These are phyloP conservation scores for Epinephelus coioides DNA, from an alignment of 2,797 vertebrate genomes.

Conservation along the genomic window DNA sequence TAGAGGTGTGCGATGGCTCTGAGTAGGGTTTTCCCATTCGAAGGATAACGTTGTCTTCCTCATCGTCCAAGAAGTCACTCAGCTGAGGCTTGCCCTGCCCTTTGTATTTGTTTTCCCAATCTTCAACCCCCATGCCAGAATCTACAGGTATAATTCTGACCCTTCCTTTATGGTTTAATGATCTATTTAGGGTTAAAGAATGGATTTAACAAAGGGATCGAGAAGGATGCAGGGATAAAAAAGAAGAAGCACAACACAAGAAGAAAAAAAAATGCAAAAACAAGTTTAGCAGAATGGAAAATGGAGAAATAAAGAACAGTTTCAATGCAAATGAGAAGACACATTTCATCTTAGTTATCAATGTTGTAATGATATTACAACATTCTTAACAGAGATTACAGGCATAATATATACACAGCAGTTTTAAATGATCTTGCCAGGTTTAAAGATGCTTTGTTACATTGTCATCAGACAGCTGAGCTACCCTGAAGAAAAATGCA, in stretches of 20 bases:
- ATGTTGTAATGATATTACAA: constrained; percentile 7
- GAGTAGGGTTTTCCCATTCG: constrained; percentile 67
- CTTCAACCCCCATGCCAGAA: constrained; percentile 89
- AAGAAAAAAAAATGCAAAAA: constrained; percentile 72
- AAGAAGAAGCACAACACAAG: constrained; percentile 69
- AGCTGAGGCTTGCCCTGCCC: constrained; percentile 84
- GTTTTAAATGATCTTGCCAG: not conserved
- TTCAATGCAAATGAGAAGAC: constrained; percentile 57
- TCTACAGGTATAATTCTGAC: constrained; percentile 93
- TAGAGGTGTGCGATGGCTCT: constrained; percentile 50
- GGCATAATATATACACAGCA: not conserved
- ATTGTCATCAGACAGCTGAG: not conserved
- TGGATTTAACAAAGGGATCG: constrained; percentile 55
- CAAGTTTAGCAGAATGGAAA: constrained; percentile 64
- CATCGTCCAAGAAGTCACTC: constrained; percentile 88
- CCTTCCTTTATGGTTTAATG: constrained; percentile 85
- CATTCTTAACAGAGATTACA: not conserved
- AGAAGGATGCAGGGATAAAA: constrained; percentile 69
- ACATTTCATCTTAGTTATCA: not conserved
- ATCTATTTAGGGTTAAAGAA: constrained; percentile 78
- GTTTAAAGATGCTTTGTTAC: not conserved
- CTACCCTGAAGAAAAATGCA: not conserved
- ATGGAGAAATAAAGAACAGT: constrained; percentile 45
- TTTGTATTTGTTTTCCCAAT: constrained; percentile 90
- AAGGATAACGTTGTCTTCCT: constrained; percentile 75